phyloP scores from a whole-genome alignment of 2,797 vertebrate genomes.

The Rachycentron canadum region DNA sequence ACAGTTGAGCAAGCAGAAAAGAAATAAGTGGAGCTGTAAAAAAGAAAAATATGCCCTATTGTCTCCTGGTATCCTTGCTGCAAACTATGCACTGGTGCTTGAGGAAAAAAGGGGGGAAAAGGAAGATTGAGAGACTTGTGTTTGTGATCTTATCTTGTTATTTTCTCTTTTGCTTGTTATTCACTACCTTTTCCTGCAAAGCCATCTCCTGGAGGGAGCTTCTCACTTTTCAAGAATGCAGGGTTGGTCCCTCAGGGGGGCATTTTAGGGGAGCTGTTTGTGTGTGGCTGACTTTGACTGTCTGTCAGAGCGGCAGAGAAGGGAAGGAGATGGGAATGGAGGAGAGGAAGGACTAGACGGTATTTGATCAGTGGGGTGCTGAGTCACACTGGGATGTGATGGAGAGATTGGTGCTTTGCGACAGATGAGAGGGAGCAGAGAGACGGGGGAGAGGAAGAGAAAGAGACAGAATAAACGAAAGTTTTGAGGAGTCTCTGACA shows the following conservation, averaged over 20 bases:
- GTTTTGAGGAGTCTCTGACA: conserved; percentile 44
- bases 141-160: conserved; percentile 68
- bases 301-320: conserved; percentile 48
- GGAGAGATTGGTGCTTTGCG: conserved; percentile 57
- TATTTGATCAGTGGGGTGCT: conserved; percentile 77
- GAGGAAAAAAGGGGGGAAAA: conserved; percentile 37
- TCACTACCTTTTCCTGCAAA: conserved; percentile 40
- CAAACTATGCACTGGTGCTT: conserved; percentile 38
- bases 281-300: conserved; percentile 59
- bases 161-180: conserved; percentile 64
- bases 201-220: conserved; percentile 49
- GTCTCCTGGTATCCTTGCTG: conserved; percentile 48
- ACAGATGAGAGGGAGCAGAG: conserved; percentile 26
- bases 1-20: neutral
- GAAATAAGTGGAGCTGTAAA: conserved; percentile 43
- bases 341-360: conserved; percentile 47
- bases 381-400: conserved; percentile 74
- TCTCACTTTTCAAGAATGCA: conserved; percentile 69
- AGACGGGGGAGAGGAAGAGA: conserved; percentile 24
- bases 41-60: conserved; percentile 40
- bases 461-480: conserved; percentile 47
- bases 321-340: conserved; percentile 45
- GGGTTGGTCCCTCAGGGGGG: conserved; percentile 47
- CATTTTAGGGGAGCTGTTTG: conserved; percentile 62
- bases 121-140: conserved; percentile 33